Evolutionary conservation across 1,140 invertebrate species (phyloP), one percentile per base, ranked within the genome.

Genomic region (Triops longicaudatus): DNA sequence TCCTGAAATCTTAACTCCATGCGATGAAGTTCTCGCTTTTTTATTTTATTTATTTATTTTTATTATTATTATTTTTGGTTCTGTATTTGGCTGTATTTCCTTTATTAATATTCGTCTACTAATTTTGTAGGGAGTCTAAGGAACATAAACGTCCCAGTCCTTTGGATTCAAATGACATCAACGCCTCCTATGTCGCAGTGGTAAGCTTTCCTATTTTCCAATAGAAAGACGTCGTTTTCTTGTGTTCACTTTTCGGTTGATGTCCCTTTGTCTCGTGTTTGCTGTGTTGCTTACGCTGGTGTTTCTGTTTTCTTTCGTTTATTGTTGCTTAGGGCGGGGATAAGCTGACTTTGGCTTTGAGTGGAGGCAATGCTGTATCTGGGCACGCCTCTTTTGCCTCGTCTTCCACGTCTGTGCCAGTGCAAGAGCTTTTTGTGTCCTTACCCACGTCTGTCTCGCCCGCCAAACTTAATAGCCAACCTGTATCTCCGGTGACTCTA

Each of bases 271-370:
- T 74, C 37, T 26, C 73, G 27, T 74, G 72, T 76, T 75, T 79
- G 76, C 72, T 73, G n/a, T 80, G 77, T 73, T 42, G 41, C 63
- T 76, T 80, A 75, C 76, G 77, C 22, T 79, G 79, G 71, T 74
- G 31, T 76, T 76, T 78, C 14, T 37, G 26, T 74, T 41, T 77
- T 41, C 50, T 71, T 78, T 79, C 76, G 71, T 79, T 81, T 80
- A 75, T 72, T 78, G 77, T 78, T 75, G 75, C 37, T 76, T 82
- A 89, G 91, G 91, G 91, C 80, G 91, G 91, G 80, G 91, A 92
- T 83, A 92, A 92, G 83, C 82, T 92, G 82, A 92, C 90, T 71
- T 84, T 92, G 74, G 87, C 89, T 78, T 87, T 91, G 63, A 76
- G 77, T 72, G 78, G 78, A 26, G 74, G 73, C 78, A 72, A 72